Evolutionary conservation across 2,888 invertebrate species (phyloP), one percentile per base, ranked within the genome.

Genomic region (Agrochola litura): DNA sequence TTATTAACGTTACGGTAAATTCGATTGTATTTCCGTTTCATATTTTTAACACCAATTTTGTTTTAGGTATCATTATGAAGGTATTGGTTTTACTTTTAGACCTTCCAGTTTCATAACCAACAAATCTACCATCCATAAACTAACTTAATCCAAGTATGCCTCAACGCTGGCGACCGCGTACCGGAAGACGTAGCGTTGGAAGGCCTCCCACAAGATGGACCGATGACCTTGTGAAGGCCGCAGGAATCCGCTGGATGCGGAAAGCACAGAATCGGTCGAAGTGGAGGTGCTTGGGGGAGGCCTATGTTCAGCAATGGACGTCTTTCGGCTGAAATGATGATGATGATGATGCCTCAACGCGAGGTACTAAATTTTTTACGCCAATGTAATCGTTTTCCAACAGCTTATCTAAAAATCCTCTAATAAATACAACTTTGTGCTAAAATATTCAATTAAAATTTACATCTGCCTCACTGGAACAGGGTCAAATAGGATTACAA

Each of bases 381-480:
- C 10, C 2, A 3, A 3, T n/a, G 19, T 73, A 43, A 69, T 66
- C 60, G 22, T 63, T 72, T 69, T 56, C 54, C 49, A 63, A 58
- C 61, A 63, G 43, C 16, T 22, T 64, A 52, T 30, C 30, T 43
- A 73, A 60, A 71, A 68, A 64, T 69, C 9, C 14, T 54, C 2
- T 60, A 58, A 61, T 56, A 65, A 73, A 73, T 41, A 22, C 12
- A 64, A 75, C 12, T 63, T 60, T 54, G 12, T 56, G 22, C 52
- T 66, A 72, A 81, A 76, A 81, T 76, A 84, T 89, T 86, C 79
- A 81, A 86, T 89, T 88, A 87, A 81, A 83, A 86, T 88, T 79
- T 82, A 82, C 73, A 79, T 82, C 46, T 65, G 41, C 52, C 61
- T 65, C 58, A 73, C n/a, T 73, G 63, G 19, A 88, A 79, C 30